Conservation (phyloP, 2,113 vertebrate genomes). For the Istiophorus platypterus region DNA sequence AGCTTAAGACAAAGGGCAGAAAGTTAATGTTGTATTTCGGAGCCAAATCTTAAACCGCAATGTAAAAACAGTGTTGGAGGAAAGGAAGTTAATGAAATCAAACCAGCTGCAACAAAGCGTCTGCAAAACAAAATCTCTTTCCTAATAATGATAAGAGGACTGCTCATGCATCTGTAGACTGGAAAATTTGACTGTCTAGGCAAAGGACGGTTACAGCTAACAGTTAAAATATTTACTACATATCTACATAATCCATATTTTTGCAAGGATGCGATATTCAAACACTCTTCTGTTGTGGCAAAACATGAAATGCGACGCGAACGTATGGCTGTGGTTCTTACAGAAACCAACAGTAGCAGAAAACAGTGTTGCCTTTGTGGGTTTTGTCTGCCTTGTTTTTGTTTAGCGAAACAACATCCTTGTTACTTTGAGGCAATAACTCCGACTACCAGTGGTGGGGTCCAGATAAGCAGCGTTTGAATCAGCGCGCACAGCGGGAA, state of each 20-base stretch:
- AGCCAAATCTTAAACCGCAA: neutral
- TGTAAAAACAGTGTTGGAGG: neutral
- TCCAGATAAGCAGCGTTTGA: slow-evolving; percentile 36
- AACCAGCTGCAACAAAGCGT: too few species aligned
- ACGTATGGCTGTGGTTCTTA: neutral
- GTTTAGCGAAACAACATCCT: slow-evolving; percentile 10
- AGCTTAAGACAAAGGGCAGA: neutral
- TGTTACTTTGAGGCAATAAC: slow-evolving; percentile 21
- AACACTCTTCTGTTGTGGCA: neutral
- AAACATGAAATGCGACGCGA: neutral
- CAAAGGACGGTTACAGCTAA: neutral
- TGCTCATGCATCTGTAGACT: neutral
- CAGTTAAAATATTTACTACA: neutral
- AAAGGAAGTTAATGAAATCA: neutral
- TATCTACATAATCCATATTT: neutral
- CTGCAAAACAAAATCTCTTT: too few species aligned
- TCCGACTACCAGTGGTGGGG: neutral
- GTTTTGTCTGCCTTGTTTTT: neutral
- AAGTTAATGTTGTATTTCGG: neutral
- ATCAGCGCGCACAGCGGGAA: slow-evolving; percentile 42
- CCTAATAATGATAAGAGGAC: neutral
- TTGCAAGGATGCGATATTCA: neutral
- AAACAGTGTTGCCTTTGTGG: neutral
- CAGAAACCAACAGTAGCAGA: neutral
- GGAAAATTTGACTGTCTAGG: neutral